These are phyloP conservation scores for Chelonoidis abingdonii DNA, from an alignment of 2,113 vertebrate species.

Conservation along the genomic window DNA sequence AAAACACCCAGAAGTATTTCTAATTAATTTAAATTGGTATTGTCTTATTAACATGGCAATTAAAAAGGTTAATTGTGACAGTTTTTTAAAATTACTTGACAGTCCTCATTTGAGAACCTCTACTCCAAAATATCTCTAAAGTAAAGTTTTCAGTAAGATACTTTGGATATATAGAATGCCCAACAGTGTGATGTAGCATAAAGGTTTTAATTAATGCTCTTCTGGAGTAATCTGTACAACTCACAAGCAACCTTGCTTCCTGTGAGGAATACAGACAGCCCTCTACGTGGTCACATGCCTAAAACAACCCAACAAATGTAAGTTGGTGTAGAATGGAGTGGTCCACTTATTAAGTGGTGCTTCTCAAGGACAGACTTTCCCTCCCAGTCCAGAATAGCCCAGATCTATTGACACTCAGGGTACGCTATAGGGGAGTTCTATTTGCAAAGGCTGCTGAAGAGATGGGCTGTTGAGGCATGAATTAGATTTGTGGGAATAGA, in stretches of 20 bases:
- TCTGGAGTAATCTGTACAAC: background rate
- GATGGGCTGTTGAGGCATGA: background rate
- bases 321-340: background rate
- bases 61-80: too few species aligned
- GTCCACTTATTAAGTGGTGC: background rate
- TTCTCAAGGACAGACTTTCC: background rate
- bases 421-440: rapidly evolving
- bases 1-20: too few species aligned
- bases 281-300: background rate
- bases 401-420: background rate
- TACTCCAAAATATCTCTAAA: constrained; percentile 19
- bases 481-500: background rate
- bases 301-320: background rate
- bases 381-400: background rate
- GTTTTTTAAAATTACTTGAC: too few species aligned
- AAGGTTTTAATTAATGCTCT: rapidly evolving
- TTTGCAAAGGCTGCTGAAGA: background rate
- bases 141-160: background rate
- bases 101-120: background rate
- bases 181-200: background rate
- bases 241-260: background rate
- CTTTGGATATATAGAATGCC: background rate
- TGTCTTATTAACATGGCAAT: too few species aligned
- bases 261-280: background rate
- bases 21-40: too few species aligned